Evolutionary conservation across 2,113 vertebrate species (phyloP).

Genomic region (Upupa epops): DNA sequence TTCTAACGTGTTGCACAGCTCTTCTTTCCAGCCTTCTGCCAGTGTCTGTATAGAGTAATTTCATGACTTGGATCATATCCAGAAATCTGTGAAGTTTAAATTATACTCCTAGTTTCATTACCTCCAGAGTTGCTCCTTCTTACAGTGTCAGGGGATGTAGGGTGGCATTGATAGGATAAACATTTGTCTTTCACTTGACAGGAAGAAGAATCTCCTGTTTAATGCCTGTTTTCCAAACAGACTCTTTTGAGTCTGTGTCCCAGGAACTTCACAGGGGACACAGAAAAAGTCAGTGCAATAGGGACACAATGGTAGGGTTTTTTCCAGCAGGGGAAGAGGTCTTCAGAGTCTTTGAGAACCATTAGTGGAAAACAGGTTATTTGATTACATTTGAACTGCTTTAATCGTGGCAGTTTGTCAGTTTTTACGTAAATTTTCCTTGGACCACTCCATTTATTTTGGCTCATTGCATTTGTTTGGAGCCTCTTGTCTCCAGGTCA

Average conservation of each 20-base stretch:
- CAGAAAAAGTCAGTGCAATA: not conserved
- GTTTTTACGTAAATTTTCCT: not conserved
- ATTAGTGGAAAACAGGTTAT: not conserved
- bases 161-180: not conserved
- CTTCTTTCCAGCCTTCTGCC: not conserved
- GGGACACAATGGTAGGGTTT: not conserved
- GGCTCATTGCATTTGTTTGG: not conserved
- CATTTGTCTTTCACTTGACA: not conserved
- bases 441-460: not conserved
- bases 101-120: not conserved
- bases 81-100: not conserved
- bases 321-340: not conserved
- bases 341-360: not conserved
- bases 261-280: not conserved
- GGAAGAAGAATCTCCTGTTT: not conserved
- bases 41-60: not conserved
- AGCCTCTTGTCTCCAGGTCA: not conserved
- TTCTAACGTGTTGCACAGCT: not conserved
- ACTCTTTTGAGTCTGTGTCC: not conserved
- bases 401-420: not conserved
- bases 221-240: not conserved
- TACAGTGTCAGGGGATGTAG: not conserved
- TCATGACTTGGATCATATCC: not conserved
- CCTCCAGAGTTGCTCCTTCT: not conserved
- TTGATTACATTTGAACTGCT: not conserved